These are phyloP conservation scores for Drosophila austrosaltans DNA, from an alignment of 2,888 invertebrate species.

Conservation along the genomic window DNA sequence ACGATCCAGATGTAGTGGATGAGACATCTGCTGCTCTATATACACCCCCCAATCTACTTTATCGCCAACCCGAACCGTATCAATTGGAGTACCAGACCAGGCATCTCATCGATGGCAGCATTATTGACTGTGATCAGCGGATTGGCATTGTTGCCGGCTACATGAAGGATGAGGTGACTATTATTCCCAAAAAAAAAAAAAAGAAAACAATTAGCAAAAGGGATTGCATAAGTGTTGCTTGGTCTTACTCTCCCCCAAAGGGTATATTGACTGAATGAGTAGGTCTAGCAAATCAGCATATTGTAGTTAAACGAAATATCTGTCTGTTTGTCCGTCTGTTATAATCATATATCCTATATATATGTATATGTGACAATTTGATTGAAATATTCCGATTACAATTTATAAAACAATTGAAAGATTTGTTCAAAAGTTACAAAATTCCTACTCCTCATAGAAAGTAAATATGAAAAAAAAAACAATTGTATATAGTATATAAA, in stretches of 20 bases:
- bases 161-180: constrained; percentile 92
- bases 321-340: no score
- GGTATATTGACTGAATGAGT: no score
- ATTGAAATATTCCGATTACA: no score
- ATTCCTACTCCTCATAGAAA: no score
- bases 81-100: constrained; percentile 95
- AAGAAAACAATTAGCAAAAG: background rate
- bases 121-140: constrained; percentile 95
- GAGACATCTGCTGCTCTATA: background rate
- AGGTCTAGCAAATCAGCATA: no score
- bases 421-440: no score
- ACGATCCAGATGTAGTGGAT: constrained; percentile 69
- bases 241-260: no score
- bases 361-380: no score
- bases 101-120: constrained; percentile 94
- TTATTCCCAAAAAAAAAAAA: background rate
- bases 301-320: no score
- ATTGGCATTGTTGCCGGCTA: constrained; percentile 95
- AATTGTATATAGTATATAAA: background rate
- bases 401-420: no score
- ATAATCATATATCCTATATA: no score
- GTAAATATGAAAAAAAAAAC: no score
- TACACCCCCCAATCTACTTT: constrained; percentile 85
- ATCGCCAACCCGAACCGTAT: constrained; percentile 87
- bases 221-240: constrained; percentile 9